These are phyloP conservation scores for Cairina moschata DNA, from an alignment of 2,113 vertebrate genomes.

Conservation along the genomic window DNA sequence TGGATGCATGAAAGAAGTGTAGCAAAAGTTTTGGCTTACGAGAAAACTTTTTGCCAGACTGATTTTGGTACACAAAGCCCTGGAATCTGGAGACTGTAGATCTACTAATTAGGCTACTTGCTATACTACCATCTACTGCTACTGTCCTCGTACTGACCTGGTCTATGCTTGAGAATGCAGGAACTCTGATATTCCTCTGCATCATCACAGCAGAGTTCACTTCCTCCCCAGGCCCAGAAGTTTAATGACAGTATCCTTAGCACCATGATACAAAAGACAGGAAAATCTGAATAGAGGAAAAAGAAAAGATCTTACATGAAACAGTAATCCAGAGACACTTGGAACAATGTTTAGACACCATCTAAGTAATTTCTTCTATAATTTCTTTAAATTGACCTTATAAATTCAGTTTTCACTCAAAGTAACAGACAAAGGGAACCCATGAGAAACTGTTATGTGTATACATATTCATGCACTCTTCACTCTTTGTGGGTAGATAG, in stretches of 20 bases:
- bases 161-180: neutral
- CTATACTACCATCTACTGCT: neutral
- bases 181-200: neutral
- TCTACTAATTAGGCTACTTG: neutral
- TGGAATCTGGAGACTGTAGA: neutral
- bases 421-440: neutral
- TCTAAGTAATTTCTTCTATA: neutral
- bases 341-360: neutral
- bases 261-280: neutral
- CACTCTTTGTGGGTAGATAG: neutral
- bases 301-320: neutral
- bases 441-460: neutral
- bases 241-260: neutral
- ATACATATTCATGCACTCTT: neutral
- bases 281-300: neutral
- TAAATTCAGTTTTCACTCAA: neutral
- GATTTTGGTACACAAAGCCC: neutral
- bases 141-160: neutral
- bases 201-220: neutral
- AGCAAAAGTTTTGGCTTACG: neutral
- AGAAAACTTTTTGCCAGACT: fast-evolving
- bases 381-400: neutral
- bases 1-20: neutral
- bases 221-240: neutral
- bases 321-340: neutral